A percentile compares a stretch with the other conserved stretches of the same genome.
These are phyloP conservation scores for cattle (Bos taurus) DNA, from an alignment of 2,113 vertebrate genomes.

Conservation along the genomic window ARS-UCD2.0 NC_037347.1:304501-305000, in stretches of 20 bases:
- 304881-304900: background rate
- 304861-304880: background rate
- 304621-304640: background rate
- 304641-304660: background rate
- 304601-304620: background rate
- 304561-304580: background rate
- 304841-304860: background rate
- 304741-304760: background rate
- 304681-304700: background rate
- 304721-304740: background rate
- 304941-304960: background rate
- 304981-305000: constrained; percentile 38
- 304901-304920: background rate
- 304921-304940: constrained; percentile 13
- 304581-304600: background rate
- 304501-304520: background rate
- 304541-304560: background rate
- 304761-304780: background rate
- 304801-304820: background rate
- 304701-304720: background rate
- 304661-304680: background rate
- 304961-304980: background rate
- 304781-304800: background rate
- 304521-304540: background rate
- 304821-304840: background rate